Evolutionary conservation across 2,888 invertebrate genomes (phyloP).

Genomic region (Cephus spinipes): DNA sequence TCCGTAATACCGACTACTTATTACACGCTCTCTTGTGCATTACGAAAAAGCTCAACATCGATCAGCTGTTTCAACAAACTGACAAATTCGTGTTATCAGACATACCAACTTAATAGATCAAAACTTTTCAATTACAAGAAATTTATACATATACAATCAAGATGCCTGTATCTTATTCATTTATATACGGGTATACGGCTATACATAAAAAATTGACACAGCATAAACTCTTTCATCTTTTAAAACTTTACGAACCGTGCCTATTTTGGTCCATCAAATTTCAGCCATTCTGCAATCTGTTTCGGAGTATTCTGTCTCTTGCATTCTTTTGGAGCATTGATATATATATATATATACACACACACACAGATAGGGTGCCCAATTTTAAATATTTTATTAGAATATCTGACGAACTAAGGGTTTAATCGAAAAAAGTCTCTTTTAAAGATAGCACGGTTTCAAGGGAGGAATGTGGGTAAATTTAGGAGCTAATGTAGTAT

Average conservation of each 20-base stretch:
- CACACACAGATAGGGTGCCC: too few relatives aligned
- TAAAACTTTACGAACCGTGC: background rate
- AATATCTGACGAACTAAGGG: too few relatives aligned
- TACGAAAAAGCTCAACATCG: background rate
- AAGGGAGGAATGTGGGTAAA: too few relatives aligned
- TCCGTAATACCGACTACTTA: background rate
- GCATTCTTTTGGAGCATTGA: background rate
- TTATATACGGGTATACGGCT: background rate
- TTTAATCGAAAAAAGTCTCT: too few relatives aligned
- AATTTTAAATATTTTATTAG: too few relatives aligned
- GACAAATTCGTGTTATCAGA: background rate
- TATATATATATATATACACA: too few relatives aligned
- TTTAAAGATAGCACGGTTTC: too few relatives aligned
- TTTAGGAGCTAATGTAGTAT: too few relatives aligned
- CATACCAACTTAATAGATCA: background rate
- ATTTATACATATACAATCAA: background rate
- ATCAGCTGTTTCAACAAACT: constrained; percentile 3
- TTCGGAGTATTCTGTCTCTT: background rate
- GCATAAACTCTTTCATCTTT: background rate
- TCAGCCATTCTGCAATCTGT: background rate
- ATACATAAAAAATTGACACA: background rate
- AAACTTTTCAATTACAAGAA: background rate
- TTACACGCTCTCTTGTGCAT: background rate
- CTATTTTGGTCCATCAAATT: background rate
- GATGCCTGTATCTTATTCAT: background rate